Evolutionary conservation across 2,797 vertebrate species (phyloP), one percentile per base, ranked within the genome.

Genomic region (Neosilurus hyrtlii): DNA sequence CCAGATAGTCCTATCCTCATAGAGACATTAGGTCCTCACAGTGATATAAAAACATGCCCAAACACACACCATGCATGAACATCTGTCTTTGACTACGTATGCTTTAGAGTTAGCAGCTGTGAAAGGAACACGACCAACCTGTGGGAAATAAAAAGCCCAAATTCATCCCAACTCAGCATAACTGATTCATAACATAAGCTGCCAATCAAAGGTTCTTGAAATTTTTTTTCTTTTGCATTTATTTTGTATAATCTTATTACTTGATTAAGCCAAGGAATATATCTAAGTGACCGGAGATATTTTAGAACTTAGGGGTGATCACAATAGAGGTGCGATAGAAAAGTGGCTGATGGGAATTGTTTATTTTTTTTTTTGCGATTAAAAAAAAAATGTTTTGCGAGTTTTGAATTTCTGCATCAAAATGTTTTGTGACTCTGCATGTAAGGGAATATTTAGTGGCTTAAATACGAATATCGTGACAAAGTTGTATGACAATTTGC

Each of bases 41-140:
- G 37, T 61, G 56, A 75, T 37, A 59, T 22, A 43, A 75, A 74
- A 59, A 62, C 74, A 7, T 20, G 43, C 15, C 24, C 73, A 66
- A 18, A 74, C 79, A 84, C 9, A 74, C 14, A 10, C 20, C 43
- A 51, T 18, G 26, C 56, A 73, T 22, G 35, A 68, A 86, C 85
- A 86, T 83, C 78, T 86, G 85, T 83, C 67, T 83, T 82, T 61
- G 37, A 26, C 71, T 75, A 35, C 54, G 49, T 24, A 65, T 11
- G 72, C 65, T 83, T 81, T n/a, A 77, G 63, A 57, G 68, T 80
- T 57, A 56, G 78, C 82, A 86, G 78, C 78, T 83, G 71, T 81
- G 65, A 81, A 65, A 65, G 49, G 35, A 76, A 63, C 65, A 77
- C 14, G 49, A 26, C 62, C 77, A 80, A 73, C 56, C 72, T 81